Conservation (phyloP, 1,140 invertebrate species). For the Nasonia giraulti region DNA sequence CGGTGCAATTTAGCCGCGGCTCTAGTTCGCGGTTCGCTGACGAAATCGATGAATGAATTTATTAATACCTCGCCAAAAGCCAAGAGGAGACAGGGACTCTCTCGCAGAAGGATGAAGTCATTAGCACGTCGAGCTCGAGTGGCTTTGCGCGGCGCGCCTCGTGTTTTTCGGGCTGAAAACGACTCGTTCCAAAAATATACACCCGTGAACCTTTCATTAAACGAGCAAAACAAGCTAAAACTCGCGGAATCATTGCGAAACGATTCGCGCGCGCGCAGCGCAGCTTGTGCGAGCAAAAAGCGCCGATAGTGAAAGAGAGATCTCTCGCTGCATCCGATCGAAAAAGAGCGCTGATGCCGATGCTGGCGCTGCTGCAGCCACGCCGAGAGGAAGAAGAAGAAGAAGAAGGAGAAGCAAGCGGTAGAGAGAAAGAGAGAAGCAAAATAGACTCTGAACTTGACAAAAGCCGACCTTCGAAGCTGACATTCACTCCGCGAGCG, state of each 20-base stretch:
- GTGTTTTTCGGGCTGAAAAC: not conserved
- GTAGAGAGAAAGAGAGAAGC: slow-evolving; percentile 50
- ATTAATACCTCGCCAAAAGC: not conserved
- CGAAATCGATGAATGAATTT: not conserved
- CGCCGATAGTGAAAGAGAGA: slow-evolving; percentile 10
- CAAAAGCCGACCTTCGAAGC: slow-evolving; percentile 74
- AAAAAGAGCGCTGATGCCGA: not conserved
- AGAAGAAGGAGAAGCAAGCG: not conserved
- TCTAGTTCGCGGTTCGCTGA: not conserved
- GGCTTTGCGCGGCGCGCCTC: too few species aligned
- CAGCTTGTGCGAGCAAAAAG: not conserved
- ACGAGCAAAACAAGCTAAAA: not conserved
- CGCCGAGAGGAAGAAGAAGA: not conserved
- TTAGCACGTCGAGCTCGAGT: not conserved
- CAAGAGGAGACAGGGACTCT: not conserved
- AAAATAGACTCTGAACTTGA: slow-evolving; percentile 69
- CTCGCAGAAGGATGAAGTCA: not conserved
- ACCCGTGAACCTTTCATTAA: not conserved
- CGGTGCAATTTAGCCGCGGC: not conserved
- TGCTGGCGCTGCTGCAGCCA: not conserved
- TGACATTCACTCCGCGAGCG: slow-evolving; percentile 70
- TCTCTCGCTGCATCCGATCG: not conserved
- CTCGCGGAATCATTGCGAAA: not conserved
- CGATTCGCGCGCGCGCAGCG: not conserved
- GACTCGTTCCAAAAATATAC: not conserved